Evolutionary conservation across 2,888 invertebrate species (phyloP).

Genomic region (Platerodrilus igneus): DNA sequence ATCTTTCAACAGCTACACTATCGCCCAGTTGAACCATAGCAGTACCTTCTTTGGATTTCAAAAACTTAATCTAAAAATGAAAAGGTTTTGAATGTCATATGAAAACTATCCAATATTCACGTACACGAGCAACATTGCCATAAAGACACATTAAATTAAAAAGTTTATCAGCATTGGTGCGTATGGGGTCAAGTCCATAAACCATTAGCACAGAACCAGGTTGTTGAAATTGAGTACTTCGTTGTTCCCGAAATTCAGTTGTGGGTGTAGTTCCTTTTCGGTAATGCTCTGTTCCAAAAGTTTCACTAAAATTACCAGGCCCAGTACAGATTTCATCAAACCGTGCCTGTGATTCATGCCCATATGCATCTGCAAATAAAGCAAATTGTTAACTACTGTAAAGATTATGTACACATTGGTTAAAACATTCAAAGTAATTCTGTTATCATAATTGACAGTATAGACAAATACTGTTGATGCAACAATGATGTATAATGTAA

Average conservation of each 20-base stretch:
- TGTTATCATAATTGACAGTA: too few species aligned
- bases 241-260: slow-evolving; percentile 46
- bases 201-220: slow-evolving; percentile 96
- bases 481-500: too few species aligned
- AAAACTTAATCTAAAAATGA: slow-evolving; percentile 70
- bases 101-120: slow-evolving; percentile 55
- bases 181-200: slow-evolving; percentile 89
- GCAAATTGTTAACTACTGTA: too few species aligned
- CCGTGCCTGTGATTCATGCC: slow-evolving; percentile 38
- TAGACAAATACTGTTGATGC: too few species aligned
- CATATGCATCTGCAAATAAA: slow-evolving; percentile 44
- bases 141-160: slow-evolving; percentile 99
- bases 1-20: slow-evolving; percentile 87
- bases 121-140: slow-evolving; percentile 94
- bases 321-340: slow-evolving; percentile 49
- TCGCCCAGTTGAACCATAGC: slow-evolving; percentile 99
- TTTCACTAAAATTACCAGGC: slow-evolving; percentile 44
- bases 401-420: too few species aligned
- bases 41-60: slow-evolving; percentile 97
- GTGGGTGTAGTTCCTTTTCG: slow-evolving; percentile 48
- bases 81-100: slow-evolving; percentile 1
- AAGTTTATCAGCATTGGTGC: slow-evolving; percentile 91
- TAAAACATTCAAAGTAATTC: too few species aligned
- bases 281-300: slow-evolving; percentile 42
- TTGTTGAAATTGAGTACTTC: slow-evolving; percentile 48